Evolutionary conservation across 53 echinoderm and acorn worm genomes (phyloP).

Genomic region (Apostichopus leukothele): DNA sequence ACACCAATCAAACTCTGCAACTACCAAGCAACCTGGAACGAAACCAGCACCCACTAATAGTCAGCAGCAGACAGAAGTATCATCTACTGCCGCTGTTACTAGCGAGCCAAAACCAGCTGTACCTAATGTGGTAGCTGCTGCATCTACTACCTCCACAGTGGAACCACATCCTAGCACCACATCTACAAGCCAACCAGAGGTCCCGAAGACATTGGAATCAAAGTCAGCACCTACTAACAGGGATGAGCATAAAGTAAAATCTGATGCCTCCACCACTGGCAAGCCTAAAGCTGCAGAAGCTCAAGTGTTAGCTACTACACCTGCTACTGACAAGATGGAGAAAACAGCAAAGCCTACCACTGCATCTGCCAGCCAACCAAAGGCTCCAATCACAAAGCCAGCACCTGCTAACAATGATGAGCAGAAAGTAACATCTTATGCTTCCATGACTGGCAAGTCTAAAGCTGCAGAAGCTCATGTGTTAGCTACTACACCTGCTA

Average conservation of each 20-base stretch:
- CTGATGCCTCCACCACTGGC: not conserved
- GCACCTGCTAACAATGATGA: too few species aligned
- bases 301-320: not conserved
- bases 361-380: too few species aligned
- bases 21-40: not conserved
- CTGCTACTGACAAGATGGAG: too few species aligned
- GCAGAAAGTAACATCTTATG: not conserved
- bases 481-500: too few species aligned
- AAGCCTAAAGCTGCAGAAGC: not conserved
- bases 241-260: too few species aligned
- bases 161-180: not conserved
- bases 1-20: not conserved
- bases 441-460: too few species aligned
- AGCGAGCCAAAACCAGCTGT: not conserved
- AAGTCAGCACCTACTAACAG: too few species aligned
- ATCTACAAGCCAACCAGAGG: not conserved
- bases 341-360: too few species aligned
- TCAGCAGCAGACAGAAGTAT: not conserved
- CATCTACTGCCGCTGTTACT: not conserved
- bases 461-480: too few species aligned
- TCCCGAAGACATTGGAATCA: not conserved
- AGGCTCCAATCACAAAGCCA: too few species aligned
- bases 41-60: not conserved
- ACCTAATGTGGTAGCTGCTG: not conserved
- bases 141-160: not conserved